Base-by-base conservation (phyloP, 92 coral and sea anemone species). In the Paragorgia papillata region DNA sequence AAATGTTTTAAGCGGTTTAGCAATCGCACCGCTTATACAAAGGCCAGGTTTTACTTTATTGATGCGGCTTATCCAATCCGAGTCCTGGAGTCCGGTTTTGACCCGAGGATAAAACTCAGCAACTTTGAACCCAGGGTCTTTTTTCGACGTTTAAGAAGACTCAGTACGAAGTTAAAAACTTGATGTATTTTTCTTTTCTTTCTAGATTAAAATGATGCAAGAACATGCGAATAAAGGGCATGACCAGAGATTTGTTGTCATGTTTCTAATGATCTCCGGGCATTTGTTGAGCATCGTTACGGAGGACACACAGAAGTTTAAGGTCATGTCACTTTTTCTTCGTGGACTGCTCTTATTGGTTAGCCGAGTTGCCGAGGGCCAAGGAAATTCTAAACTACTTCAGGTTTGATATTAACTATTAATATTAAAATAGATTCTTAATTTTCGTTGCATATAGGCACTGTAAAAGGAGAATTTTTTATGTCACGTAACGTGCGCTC, bases 191-290 rank as follows among this genome's bases (percentile, higher is more conserved):
- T 9, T 35, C 10, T 4, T 37, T 37, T 37, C 43, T 10, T 10
- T 55, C 15, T 54, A 71, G 78, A 17, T 71, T 15, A 71, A 71
- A 35, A 39, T 1, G 32, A 54, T 71, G 64, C 64, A 30, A 33
- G 64, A 71, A 9, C 63, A 33, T 34, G 75, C 58, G 15, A 68
- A 26, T 31, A 10, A 46, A 68, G 37, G 10, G 20, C 57, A 25
- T 44, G 43, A 68, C 41, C 21, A 68, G 34, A 44, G 20, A 44
- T 68, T 68, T 44, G 34, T 27, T 1, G 32, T 71, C 49, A 53
- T 71, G 63, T 71, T 53, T 55, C 63, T 71, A 19, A 32, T 54
- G 64, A 53, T 71, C 53, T 53, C 62, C 34, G n/a, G 15, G n/a
- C 63, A 71, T 28, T 53, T 50, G 39, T 28, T 71, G 26, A 71